phyloP scores from a whole-genome alignment of 2,797 vertebrate species.

The Rhabdomys pumilio region DNA sequence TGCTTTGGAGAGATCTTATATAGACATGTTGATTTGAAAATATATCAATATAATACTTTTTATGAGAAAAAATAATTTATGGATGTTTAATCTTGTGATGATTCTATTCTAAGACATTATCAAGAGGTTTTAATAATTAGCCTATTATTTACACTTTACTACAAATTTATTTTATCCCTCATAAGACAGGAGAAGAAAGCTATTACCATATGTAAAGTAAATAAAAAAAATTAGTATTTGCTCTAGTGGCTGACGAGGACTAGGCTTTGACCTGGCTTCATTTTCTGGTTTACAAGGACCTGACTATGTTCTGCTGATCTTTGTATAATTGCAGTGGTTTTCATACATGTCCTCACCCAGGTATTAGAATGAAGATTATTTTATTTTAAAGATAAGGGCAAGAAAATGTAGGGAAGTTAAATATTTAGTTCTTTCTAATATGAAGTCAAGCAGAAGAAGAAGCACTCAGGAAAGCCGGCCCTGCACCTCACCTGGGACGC shows the following conservation, averaged over 20 bases:
- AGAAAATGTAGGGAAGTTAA: not conserved
- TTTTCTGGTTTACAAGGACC: not conserved
- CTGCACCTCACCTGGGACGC: not conserved
- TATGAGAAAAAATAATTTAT: slow-evolving; percentile 20
- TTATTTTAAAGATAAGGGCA: not conserved
- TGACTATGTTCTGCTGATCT: not conserved
- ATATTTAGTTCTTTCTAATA: not conserved
- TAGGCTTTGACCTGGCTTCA: not conserved
- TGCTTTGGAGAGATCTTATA: not conserved
- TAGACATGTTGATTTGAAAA: slow-evolving; percentile 32
- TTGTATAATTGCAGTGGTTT: not conserved
- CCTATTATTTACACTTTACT: not conserved
- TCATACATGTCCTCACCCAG: not conserved
- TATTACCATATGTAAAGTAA: not conserved
- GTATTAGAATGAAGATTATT: not conserved
- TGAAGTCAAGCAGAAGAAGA: not conserved
- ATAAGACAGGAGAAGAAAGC: not conserved
- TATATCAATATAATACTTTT: not conserved
- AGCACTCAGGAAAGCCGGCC: not conserved
- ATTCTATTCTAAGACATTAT: not conserved
- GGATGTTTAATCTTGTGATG: not conserved
- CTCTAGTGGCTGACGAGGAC: not conserved
- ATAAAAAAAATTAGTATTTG: not conserved
- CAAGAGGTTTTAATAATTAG: slow-evolving; percentile 13
- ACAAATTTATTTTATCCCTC: slow-evolving; percentile 11